phyloP scores from a whole-genome alignment of 2,888 invertebrate species.

The Punctoribates punctum region DNA sequence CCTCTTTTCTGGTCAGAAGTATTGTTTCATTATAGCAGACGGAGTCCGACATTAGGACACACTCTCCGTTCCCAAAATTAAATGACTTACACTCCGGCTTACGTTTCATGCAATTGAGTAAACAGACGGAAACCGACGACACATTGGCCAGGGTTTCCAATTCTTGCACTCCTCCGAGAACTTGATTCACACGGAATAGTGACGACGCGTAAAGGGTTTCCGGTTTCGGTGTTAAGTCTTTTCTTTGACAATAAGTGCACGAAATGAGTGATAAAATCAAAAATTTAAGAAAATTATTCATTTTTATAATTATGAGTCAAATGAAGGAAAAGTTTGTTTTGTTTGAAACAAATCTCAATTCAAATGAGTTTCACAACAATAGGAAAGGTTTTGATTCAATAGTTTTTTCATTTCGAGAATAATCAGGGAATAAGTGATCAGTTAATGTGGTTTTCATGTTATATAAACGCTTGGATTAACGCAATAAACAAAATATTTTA shows the following conservation, averaged over 20 bases:
- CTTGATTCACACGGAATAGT: constrained; percentile 4
- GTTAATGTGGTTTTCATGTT: too few species aligned
- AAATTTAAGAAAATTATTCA: too few species aligned
- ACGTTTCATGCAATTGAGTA: not conserved
- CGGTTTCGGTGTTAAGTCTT: not conserved
- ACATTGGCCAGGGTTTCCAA: not conserved
- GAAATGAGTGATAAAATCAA: not conserved
- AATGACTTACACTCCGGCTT: constrained; percentile 21
- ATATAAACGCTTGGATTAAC: too few species aligned
- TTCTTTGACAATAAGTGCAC: not conserved
- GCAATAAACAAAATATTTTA: too few species aligned
- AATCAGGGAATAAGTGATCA: too few species aligned
- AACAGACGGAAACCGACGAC: not conserved
- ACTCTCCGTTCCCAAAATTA: constrained; percentile 28
- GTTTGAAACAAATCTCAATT: too few species aligned
- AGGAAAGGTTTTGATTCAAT: too few species aligned
- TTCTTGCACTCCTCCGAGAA: not conserved
- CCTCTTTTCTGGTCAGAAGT: constrained; percentile 12
- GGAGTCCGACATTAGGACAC: constrained; percentile 20
- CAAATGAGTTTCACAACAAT: too few species aligned
- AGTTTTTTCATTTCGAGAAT: too few species aligned
- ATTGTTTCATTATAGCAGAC: constrained; percentile 29
- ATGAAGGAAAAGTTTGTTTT: too few species aligned
- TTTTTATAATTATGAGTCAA: too few species aligned
- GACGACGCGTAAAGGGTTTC: constrained; percentile 34